Percentiles rank a stretch among this genome's conserved stretches.
Evolutionary conservation across 2,113 vertebrate species (phyloP).

Genomic region (Poecilia latipinna): DNA sequence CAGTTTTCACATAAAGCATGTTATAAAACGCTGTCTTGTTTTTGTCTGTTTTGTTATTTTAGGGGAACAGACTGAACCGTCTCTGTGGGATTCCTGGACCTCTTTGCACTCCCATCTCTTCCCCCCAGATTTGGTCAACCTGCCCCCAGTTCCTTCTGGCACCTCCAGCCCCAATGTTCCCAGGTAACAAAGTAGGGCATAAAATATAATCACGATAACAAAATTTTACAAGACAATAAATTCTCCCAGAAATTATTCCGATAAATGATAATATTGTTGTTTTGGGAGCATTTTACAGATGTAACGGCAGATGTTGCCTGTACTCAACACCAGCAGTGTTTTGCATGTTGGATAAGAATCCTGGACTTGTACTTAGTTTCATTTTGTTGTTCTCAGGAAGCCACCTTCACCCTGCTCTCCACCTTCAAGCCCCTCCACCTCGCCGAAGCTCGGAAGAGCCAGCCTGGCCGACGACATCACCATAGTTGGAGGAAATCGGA

Average conservation of each 20-base stretch:
- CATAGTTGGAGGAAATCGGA: conserved; percentile 84
- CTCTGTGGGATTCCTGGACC: conserved; percentile 71
- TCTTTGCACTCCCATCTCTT: conserved; percentile 74
- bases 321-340: neutral
- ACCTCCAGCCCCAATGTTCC: conserved; percentile 5
- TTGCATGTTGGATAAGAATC: neutral
- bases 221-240: no score
- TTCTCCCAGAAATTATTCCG: no score
- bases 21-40: conserved; percentile 13
- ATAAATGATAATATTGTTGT: no score
- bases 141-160: conserved; percentile 35
- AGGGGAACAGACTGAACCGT: conserved; percentile 67
- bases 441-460: conserved; percentile 57
- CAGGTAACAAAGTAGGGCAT: conserved; percentile 43
- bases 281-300: no score
- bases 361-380: neutral
- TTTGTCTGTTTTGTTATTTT: conserved; percentile 35
- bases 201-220: no score
- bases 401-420: conserved; percentile 28
- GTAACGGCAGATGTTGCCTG: no score
- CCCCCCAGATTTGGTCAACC: conserved; percentile 72
- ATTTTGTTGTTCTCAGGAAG: conserved; percentile 37
- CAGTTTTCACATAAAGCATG: neutral
- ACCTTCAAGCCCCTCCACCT: conserved; percentile 44
- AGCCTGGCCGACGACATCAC: conserved; percentile 81